A percentile compares a stretch with the other conserved stretches of the same genome.
These are phyloP conservation scores for Tetropium fuscum DNA, from an alignment of 2,888 invertebrate genomes.

Conservation along the genomic window DNA sequence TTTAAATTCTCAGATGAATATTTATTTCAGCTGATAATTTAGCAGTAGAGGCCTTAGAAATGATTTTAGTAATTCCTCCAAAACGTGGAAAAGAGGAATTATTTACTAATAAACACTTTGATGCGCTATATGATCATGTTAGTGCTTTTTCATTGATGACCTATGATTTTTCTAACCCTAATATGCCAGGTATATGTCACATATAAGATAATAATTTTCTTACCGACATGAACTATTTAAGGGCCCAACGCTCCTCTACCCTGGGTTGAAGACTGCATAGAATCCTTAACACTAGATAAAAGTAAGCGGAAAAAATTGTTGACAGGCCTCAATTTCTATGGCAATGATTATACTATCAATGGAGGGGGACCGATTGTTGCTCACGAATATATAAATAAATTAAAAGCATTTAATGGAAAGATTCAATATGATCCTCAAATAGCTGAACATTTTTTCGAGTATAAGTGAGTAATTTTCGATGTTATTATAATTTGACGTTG, in stretches of 20 bases:
- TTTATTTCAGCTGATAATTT: conserved; percentile 69
- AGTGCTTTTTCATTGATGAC: conserved; percentile 96
- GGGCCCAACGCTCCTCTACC: conserved; percentile 91
- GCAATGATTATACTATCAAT: conserved; percentile 85
- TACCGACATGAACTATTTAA: conserved; percentile 53
- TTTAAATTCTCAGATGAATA: conserved; percentile 4
- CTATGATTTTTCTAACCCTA: conserved; percentile 90
- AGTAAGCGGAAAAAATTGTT: conserved; percentile 82
- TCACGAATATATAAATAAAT: conserved; percentile 79
- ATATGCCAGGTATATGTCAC: conserved; percentile 80
- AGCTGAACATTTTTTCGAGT: conserved; percentile 87
- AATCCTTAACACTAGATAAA: conserved; percentile 75
- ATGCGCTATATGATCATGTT: conserved; percentile 80
- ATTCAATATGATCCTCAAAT: conserved; percentile 82
- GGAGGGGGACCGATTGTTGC: conserved; percentile 88
- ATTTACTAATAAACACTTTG: conserved; percentile 81
- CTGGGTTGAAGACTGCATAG: conserved; percentile 85
- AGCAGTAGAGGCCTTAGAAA: conserved; percentile 70
- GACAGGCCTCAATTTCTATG: conserved; percentile 94
- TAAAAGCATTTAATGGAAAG: conserved; percentile 81
- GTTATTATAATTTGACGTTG: not conserved
- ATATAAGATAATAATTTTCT: not conserved
- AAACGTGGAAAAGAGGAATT: conserved; percentile 75
- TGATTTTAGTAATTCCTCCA: conserved; percentile 87
- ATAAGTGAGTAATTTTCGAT: conserved; percentile 74